These are phyloP conservation scores for Eupithecia abbreviata DNA, from an alignment of 2,888 invertebrate genomes.

Conservation along the genomic window DNA sequence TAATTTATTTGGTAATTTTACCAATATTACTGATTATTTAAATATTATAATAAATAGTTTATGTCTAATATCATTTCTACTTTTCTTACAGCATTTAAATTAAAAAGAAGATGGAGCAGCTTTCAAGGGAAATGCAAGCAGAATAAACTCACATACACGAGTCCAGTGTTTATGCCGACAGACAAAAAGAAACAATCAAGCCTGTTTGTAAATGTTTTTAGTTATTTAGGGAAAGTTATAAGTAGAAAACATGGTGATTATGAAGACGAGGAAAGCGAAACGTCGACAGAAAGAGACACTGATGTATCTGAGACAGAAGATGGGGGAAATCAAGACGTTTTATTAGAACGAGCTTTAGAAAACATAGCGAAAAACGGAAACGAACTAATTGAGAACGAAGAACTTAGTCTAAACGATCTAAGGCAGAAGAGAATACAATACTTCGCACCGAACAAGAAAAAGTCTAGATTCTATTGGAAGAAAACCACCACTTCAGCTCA, in stretches of 20 bases:
- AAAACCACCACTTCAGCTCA: background rate
- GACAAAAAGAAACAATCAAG: background rate
- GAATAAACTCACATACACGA: background rate
- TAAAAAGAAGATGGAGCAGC: background rate
- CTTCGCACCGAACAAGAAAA: background rate
- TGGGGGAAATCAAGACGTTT: background rate
- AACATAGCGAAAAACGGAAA: background rate
- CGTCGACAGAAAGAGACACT: background rate
- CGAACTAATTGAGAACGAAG: background rate
- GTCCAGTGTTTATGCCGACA: background rate
- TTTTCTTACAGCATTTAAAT: background rate
- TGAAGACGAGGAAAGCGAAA: background rate
- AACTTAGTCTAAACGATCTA: background rate
- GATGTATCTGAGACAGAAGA: background rate
- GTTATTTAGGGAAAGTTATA: background rate
- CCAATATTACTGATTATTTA: too few relatives aligned
- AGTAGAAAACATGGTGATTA: background rate
- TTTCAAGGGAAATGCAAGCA: background rate
- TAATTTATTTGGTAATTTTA: too few relatives aligned
- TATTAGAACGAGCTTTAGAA: background rate
- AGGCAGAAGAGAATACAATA: background rate
- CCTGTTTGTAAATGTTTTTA: background rate
- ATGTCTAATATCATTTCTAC: background rate
- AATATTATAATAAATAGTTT: too few relatives aligned
- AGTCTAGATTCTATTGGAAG: background rate